Base-by-base conservation (phyloP, 2,797 vertebrate species). In the Chromobotia macracanthus region DNA sequence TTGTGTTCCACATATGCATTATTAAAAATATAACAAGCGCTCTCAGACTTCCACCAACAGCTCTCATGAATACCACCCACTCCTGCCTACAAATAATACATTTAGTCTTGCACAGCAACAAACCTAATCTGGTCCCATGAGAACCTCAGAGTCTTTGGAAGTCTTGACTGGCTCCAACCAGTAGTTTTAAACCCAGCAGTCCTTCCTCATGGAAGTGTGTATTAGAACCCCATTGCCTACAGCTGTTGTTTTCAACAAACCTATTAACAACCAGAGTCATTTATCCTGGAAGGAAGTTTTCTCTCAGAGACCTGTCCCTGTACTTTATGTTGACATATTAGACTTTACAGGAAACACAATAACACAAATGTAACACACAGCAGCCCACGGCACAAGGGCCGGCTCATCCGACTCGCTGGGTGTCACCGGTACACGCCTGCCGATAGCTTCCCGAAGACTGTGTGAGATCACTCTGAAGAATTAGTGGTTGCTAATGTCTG, bases 251-350 rank as follows among this genome's bases (percentile, higher is more conserved):
- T 75, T 70, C 51, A 31, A 66, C 61, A 56, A 61, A 70, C 56
- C 58, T 69, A 75, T 73, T 60, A 73, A 68, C 78, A 80, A 31
- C 19, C 50, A 9, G 53, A 46, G 31, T 77, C 68, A 77, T 72
- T 77, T 72, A 51, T 82, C 63, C 69, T 68, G 11, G 3, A 60
- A 66, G 73, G 35, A 70, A 65, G 73, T 75, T 46, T 31, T 25
- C 44, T 68, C 75, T 73, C 53, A n/a, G n/a, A n/a, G 35, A 25
- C 68, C 69, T 67, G 75, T 77, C 80, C 11, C 18, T 66, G 53
- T 60, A 38, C 18, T 48, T 82, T 61, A 72, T 41, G 69, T 71
- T 60, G 75, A 82, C 63, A 12, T 76, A 82, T 82, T 72, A 72
- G 53, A 72, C 68, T 56, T 53, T 67, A 41, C 58, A 56, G 44